Evolutionary conservation across 2,797 vertebrate genomes (phyloP).

Genomic region (Distichodus sexfasciatus): DNA sequence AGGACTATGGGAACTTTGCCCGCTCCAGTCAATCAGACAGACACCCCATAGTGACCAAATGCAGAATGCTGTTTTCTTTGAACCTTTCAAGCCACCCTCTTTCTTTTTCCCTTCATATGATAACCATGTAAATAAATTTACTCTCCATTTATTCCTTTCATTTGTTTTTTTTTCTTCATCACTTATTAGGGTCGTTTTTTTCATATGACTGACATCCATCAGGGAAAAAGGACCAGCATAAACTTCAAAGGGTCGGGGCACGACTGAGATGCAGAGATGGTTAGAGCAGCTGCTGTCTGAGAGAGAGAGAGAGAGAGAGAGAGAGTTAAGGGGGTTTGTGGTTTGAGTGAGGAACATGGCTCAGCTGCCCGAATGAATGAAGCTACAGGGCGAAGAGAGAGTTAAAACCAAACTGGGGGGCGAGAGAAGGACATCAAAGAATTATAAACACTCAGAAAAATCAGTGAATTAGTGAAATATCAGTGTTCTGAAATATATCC

Average conservation of each 20-base stretch:
- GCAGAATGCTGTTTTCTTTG: conserved; percentile 74
- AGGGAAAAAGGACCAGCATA: conserved; percentile 35
- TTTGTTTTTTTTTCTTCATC: conserved; percentile 22
- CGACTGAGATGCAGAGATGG: conserved; percentile 80
- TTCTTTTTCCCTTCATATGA: conserved; percentile 62
- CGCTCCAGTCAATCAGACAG: conserved; percentile 81
- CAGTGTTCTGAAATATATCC: no score
- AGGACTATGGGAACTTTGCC: conserved; percentile 81
- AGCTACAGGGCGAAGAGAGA: conserved; percentile 65
- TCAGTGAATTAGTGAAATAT: no score
- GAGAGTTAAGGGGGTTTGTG: conserved; percentile 76
- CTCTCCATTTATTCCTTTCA: conserved; percentile 38
- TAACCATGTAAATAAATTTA: conserved; percentile 72
- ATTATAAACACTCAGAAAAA: conserved; percentile 63
- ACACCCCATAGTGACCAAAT: conserved; percentile 76
- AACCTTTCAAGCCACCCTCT: conserved; percentile 74
- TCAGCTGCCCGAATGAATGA: conserved; percentile 75
- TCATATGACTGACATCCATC: conserved; percentile 68
- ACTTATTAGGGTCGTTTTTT: conserved; percentile 62
- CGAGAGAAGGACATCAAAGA: conserved; percentile 82
- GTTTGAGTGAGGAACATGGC: conserved; percentile 68
- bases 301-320: conserved; percentile 87
- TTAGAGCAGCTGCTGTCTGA: conserved; percentile 90
- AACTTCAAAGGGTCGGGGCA: conserved; percentile 57
- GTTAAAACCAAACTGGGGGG: conserved; percentile 33